Conservation (phyloP, 2,113 vertebrate genomes). For the Odontophorus gujanensis region DNA sequence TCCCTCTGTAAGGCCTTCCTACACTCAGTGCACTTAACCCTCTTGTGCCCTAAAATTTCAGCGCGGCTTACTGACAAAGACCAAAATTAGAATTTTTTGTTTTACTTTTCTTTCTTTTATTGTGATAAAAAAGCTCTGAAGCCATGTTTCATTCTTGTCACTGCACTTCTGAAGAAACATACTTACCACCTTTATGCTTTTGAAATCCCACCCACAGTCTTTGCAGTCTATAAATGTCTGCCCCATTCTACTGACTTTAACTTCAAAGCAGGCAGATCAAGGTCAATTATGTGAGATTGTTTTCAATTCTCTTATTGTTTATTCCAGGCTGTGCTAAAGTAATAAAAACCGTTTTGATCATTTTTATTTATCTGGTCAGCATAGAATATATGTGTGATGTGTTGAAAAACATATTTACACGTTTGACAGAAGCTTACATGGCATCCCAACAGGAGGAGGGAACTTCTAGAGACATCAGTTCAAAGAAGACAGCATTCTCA, state of each 20-base stretch:
- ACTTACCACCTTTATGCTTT: constrained; percentile 28
- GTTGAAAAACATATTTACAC: background rate
- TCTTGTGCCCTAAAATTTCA: background rate
- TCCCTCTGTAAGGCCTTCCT: no score
- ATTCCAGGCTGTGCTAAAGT: background rate
- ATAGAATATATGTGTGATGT: background rate
- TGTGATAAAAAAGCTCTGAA: background rate
- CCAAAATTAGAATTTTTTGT: constrained; percentile 30
- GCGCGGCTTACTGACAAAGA: background rate
- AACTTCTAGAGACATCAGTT: accelerated
- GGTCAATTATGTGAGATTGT: background rate
- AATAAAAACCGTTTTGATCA: background rate
- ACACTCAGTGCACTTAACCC: no score
- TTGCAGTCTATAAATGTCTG: background rate
- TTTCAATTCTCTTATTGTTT: constrained; percentile 11
- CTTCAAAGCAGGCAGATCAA: constrained; percentile 26
- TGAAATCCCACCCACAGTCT: constrained; percentile 26
- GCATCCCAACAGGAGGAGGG: background rate
- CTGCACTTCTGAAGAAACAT: background rate
- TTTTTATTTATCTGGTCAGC: background rate
- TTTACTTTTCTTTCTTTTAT: background rate
- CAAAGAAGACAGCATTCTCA: background rate
- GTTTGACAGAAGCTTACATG: background rate
- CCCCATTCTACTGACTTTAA: constrained; percentile 41
- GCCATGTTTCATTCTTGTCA: constrained; percentile 18